A percentile compares a stretch with the other conserved stretches of the same genome.
phyloP scores from a whole-genome alignment of 1,140 invertebrate species.

The Metaphire vulgaris region DNA sequence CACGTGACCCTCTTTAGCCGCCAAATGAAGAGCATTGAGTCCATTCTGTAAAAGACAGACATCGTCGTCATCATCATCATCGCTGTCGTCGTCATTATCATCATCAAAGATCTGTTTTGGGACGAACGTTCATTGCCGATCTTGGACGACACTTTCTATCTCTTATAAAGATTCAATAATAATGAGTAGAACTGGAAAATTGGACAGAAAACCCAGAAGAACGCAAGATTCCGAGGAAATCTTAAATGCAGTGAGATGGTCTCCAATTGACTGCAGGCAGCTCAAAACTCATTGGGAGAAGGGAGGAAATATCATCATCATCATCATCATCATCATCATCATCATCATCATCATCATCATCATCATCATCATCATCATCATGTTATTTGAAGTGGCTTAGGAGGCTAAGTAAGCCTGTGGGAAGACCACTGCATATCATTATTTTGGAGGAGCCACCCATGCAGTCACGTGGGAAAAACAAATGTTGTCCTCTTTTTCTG shows the following conservation, averaged over 20 bases:
- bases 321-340: not conserved
- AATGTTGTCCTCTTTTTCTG: not conserved
- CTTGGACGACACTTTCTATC: no score
- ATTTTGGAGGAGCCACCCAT: not conserved
- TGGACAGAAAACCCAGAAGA: no score
- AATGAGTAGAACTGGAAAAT: no score
- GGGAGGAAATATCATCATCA: conserved; percentile 3
- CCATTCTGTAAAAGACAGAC: conserved; percentile 53
- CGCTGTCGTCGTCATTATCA: not conserved
- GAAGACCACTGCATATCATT: not conserved
- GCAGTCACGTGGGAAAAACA: not conserved
- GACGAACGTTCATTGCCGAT: no score
- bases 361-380: not conserved
- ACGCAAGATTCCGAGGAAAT: no score
- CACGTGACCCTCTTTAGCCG: conserved; percentile 92
- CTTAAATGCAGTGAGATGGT: no score
- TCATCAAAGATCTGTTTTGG: not conserved
- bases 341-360: not conserved
- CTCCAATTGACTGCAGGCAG: no score
- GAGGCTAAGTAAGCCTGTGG: not conserved
- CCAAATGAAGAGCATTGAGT: conserved; percentile 90
- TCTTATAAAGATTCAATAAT: no score
- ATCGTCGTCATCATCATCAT: not conserved
- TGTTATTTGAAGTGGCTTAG: not conserved
- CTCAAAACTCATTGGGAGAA: no score